A percentile compares a stretch with the other conserved stretches of the same genome.
Conservation (phyloP, 2,797 vertebrate genomes). For the Etheostoma perlongum region DNA sequence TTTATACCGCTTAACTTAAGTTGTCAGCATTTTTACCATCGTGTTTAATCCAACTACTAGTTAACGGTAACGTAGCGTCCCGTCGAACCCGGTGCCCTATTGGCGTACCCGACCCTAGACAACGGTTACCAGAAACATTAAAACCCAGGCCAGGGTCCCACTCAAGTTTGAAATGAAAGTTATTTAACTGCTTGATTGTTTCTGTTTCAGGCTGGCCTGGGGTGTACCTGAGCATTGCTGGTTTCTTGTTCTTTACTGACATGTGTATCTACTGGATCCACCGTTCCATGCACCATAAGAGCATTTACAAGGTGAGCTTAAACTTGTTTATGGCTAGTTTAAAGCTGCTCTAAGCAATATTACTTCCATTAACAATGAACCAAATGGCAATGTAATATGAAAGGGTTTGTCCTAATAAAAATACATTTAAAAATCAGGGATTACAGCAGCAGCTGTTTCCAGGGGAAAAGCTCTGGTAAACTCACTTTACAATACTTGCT, state of each 20-base stretch:
- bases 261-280: constrained; percentile 98
- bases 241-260: constrained; percentile 95
- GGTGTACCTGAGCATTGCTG: constrained; percentile 88
- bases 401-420: too few species aligned
- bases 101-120: constrained; percentile 41
- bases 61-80: too few species aligned
- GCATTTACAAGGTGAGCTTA: constrained; percentile 90
- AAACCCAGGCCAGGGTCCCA: background rate
- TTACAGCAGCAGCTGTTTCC: background rate
- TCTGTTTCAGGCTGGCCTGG: constrained; percentile 86
- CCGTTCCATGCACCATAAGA: constrained; percentile 90
- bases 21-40: too few species aligned
- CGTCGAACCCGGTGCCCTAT: too few species aligned
- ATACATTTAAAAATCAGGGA: too few species aligned
- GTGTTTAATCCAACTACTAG: too few species aligned
- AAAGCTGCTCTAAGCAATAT: background rate
- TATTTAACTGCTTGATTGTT: background rate
- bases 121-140: background rate
- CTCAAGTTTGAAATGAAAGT: background rate
- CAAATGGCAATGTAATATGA: background rate
- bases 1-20: too few species aligned
- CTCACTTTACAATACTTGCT: too few species aligned
- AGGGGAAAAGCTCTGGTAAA: background rate
- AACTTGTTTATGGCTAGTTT: background rate
- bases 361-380: background rate